Evolutionary conservation across 2,888 invertebrate species (phyloP).

Genomic region (Zele albiditarsus): DNA sequence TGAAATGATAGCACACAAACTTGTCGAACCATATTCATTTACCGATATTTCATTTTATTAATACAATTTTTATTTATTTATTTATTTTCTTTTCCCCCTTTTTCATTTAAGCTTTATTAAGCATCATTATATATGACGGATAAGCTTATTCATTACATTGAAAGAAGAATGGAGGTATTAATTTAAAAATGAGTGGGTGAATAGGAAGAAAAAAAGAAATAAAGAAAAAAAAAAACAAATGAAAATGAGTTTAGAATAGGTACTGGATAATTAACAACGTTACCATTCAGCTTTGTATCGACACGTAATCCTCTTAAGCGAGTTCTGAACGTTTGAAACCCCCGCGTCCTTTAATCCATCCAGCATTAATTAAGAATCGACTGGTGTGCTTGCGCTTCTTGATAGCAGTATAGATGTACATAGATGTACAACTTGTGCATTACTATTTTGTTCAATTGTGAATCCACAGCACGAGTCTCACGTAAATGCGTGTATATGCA

Average conservation of each 20-base stretch:
- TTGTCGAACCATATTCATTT: neutral
- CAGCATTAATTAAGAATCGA: conserved; percentile 60
- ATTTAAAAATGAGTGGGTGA: neutral
- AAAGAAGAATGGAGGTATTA: neutral
- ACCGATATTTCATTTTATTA: neutral
- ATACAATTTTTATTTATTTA: neutral
- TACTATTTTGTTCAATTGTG: conserved; percentile 17
- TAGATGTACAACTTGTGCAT: conserved; percentile 11
- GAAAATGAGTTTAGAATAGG: conserved; percentile 52
- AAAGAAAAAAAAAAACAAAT: neutral
- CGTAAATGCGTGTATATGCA: conserved; percentile 39
- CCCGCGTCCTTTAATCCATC: conserved; percentile 55
- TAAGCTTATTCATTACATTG: neutral
- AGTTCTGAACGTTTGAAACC: conserved; percentile 30
- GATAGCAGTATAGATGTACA: neutral
- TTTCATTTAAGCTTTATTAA: no score
- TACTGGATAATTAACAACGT: conserved; percentile 64
- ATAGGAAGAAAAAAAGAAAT: neutral
- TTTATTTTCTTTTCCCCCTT: no score
- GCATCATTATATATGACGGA: neutral
- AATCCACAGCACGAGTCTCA: conserved; percentile 17
- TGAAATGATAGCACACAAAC: neutral
- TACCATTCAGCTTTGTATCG: conserved; percentile 44
- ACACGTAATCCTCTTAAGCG: conserved; percentile 28
- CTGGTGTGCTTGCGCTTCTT: conserved; percentile 28